phyloP scores from a whole-genome alignment of 2,888 invertebrate species.

The Cerastoderma edule region DNA sequence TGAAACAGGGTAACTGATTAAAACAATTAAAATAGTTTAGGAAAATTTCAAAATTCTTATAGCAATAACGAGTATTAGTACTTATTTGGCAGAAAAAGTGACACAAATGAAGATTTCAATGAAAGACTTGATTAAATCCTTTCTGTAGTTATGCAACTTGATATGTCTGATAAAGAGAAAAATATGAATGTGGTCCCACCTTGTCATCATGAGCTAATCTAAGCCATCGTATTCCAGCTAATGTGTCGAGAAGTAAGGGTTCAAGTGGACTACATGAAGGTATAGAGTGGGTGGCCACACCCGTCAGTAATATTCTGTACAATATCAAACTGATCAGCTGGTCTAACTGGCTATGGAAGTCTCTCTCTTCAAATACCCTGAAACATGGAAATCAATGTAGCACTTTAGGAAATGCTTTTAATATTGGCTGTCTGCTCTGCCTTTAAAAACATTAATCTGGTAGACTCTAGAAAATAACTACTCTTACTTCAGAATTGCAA shows the following conservation, averaged over 20 bases:
- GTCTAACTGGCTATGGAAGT: conserved; percentile 87
- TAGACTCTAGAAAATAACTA: no score
- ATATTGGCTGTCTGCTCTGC: background rate
- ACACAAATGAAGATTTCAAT: no score
- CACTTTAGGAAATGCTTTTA: background rate
- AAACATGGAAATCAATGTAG: conserved; percentile 83
- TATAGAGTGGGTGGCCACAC: conserved; percentile 49
- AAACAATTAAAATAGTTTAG: no score
- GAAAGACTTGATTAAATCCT: no score
- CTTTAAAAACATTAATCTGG: background rate
- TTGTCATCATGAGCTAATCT: conserved; percentile 78
- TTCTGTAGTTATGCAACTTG: no score
- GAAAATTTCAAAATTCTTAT: no score
- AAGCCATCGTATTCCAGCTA: conserved; percentile 73
- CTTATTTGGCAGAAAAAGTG: no score
- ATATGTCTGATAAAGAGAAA: no score
- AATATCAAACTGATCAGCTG: conserved; percentile 86
- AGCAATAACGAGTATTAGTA: no score
- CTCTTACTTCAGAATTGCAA: no score
- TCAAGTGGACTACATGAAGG: conserved; percentile 58
- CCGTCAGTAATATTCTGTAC: conserved; percentile 61
- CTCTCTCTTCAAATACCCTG: conserved; percentile 86
- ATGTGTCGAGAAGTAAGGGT: conserved; percentile 62
- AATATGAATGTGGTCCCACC: no score
- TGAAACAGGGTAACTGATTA: no score